phyloP scores from a whole-genome alignment of 1,140 invertebrate genomes.

The Zaprionus davidi region DNA sequence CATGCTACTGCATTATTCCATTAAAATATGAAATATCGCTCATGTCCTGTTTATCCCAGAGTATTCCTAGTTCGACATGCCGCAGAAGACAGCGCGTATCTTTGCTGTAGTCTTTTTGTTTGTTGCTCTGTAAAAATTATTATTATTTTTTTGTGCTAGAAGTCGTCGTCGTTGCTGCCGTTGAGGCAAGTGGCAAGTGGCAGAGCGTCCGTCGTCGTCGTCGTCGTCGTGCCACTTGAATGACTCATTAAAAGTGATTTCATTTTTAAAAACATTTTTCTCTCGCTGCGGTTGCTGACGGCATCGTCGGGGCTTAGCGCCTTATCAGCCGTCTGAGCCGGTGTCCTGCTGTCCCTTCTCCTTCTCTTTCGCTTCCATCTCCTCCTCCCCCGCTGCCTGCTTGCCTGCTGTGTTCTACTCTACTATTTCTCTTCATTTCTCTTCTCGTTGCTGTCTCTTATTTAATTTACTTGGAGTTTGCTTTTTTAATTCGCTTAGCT shows the following conservation, averaged over 20 bases:
- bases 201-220: conserved; percentile 20
- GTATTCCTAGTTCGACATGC: neutral
- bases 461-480: conserved; percentile 81
- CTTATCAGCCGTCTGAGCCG: conserved; percentile 67
- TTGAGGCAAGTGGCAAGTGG: conserved; percentile 24
- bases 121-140: conserved; percentile 73
- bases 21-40: neutral
- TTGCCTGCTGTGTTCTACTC: conserved; percentile 23
- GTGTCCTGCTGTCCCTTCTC: conserved; percentile 9
- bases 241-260: conserved; percentile 83
- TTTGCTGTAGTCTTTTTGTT: conserved; percentile 58
- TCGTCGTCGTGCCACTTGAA: conserved; percentile 74
- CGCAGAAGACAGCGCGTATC: neutral
- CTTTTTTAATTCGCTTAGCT: conserved; percentile 82
- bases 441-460: conserved; percentile 41
- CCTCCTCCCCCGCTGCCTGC: neutral
- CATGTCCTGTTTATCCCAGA: neutral
- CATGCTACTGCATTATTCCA: neutral
- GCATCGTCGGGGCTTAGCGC: conserved; percentile 70
- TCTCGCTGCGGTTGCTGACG: conserved; percentile 61
- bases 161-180: conserved; percentile 12
- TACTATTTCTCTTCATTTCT: conserved; percentile 16
- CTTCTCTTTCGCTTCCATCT: neutral
- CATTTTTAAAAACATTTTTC: conserved; percentile 80
- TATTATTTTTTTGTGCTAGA: conserved; percentile 75